Conservation (phyloP, 2,888 invertebrate genomes). For the Thecocarcelia acutangulata region DNA sequence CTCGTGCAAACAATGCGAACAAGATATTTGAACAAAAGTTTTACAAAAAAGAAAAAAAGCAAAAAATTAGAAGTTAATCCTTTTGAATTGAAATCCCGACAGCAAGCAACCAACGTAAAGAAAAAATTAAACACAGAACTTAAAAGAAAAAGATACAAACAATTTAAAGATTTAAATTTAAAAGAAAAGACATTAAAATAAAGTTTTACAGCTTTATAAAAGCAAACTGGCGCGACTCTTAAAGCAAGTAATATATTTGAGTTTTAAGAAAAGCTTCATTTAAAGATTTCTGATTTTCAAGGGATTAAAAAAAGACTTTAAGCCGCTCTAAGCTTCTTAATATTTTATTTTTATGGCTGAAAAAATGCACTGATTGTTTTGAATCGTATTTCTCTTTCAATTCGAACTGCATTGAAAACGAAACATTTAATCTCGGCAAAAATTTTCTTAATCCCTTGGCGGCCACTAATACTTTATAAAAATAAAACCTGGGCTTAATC, state of each 20-base stretch:
- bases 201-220: too few relatives aligned
- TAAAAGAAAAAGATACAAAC: background rate
- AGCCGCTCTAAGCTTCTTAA: too few relatives aligned
- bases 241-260: too few relatives aligned
- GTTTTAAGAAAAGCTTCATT: too few relatives aligned
- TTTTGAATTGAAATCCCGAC: slow-evolving; percentile 80
- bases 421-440: slow-evolving; percentile 73
- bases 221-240: too few relatives aligned
- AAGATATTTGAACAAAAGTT: slow-evolving; percentile 12
- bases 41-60: slow-evolving; percentile 69
- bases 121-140: slow-evolving; percentile 18
- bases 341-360: too few relatives aligned
- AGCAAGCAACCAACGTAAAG: slow-evolving; percentile 24
- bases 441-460: slow-evolving; percentile 77
- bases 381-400: background rate
- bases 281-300: too few relatives aligned
- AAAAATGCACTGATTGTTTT: too few relatives aligned
- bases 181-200: too few relatives aligned
- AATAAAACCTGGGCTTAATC: slow-evolving; percentile 74
- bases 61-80: slow-evolving; percentile 80
- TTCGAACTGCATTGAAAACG: background rate
- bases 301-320: too few relatives aligned
- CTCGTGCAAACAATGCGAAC: slow-evolving; percentile 7
- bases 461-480: slow-evolving; percentile 51
- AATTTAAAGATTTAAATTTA: slow-evolving; percentile 7